phyloP scores from a whole-genome alignment of 2,797 vertebrate genomes.

The Poeciliopsis gracilis region DNA sequence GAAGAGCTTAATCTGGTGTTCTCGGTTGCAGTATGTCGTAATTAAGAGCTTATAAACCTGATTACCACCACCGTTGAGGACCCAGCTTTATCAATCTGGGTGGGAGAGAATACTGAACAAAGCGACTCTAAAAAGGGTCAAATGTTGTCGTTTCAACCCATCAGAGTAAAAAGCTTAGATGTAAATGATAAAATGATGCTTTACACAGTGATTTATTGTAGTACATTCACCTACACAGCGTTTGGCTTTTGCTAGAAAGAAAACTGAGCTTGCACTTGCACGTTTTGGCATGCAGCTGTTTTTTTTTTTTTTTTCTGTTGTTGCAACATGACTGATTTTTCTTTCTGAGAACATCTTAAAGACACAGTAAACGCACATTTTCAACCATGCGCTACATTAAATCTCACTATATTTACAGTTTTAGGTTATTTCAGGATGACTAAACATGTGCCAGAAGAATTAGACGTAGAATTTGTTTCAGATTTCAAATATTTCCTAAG shows the following conservation, averaged over 20 bases:
- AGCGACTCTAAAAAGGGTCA: not conserved
- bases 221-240: not conserved
- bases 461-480: not conserved
- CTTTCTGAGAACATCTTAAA: not conserved
- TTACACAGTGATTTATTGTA: not conserved
- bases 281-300: not conserved
- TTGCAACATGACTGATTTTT: not conserved
- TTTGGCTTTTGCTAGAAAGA: not conserved
- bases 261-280: not conserved
- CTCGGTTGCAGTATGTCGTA: slow-evolving; percentile 1
- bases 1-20: slow-evolving; percentile 21
- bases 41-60: not conserved
- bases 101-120: not conserved
- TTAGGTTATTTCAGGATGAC: not conserved
- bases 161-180: not conserved
- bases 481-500: not conserved
- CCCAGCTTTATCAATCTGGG: not conserved
- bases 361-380: not conserved
- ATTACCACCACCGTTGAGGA: not conserved
- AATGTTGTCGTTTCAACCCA: not conserved
- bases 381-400: not conserved
- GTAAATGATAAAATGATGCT: not conserved
- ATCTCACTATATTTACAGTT: not conserved
- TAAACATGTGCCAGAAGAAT: not conserved
- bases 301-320: not conserved